Evolutionary conservation across 2,113 vertebrate genomes (phyloP).

Genomic region (Pao palembangensis): DNA sequence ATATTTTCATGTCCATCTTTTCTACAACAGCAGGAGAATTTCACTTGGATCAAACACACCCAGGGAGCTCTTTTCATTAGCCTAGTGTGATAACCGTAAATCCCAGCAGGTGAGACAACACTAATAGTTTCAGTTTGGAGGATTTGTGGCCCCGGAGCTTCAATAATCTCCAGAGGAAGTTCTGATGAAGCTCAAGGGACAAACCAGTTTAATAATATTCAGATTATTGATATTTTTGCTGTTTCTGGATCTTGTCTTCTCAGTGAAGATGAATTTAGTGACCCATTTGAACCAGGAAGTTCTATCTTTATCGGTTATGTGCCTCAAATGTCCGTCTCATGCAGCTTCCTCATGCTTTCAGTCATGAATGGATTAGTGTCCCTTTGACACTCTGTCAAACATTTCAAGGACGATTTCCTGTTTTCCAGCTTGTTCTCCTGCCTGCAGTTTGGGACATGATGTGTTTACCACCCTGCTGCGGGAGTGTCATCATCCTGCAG

Average conservation of each 20-base stretch:
- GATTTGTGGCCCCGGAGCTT: constrained; percentile 3
- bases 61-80: constrained; percentile 41
- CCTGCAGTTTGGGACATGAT: constrained; percentile 15
- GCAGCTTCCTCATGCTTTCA: too few species aligned
- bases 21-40: constrained; percentile 7
- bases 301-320: too few species aligned
- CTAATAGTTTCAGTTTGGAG: constrained; percentile 24
- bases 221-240: neutral
- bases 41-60: constrained; percentile 10
- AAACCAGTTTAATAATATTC: constrained; percentile 3
- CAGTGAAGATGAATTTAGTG: neutral
- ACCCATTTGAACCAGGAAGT: neutral
- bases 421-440: neutral
- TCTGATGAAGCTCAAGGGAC: constrained; percentile 8
- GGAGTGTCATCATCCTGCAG: constrained; percentile 41
- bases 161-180: constrained; percentile 29
- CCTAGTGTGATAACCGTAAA: constrained; percentile 30
- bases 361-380: too few species aligned
- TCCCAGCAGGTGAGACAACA: constrained; percentile 23
- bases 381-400: too few species aligned
- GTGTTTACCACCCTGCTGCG: constrained; percentile 27
- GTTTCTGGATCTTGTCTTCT: too few species aligned
- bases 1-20: constrained; percentile 5
- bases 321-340: neutral
- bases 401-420: neutral